Percentiles rank a stretch among this genome's conserved stretches.
These are phyloP conservation scores for Heliangelus exortis DNA, from an alignment of 2,797 vertebrate genomes.

Conservation along the genomic window DNA sequence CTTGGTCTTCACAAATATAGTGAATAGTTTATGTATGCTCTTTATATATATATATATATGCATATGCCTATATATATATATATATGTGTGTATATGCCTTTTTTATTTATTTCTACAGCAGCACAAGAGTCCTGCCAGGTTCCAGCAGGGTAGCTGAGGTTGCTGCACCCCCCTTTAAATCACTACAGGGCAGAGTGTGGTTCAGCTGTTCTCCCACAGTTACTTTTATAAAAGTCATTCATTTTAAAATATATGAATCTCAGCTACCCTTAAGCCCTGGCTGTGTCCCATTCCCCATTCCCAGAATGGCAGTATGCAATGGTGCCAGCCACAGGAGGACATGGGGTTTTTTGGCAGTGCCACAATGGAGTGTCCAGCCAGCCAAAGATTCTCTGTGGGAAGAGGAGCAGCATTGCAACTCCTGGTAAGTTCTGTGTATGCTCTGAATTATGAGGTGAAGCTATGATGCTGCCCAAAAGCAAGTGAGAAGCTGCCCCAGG, in stretches of 20 bases:
- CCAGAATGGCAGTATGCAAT: neutral
- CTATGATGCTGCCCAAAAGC: neutral
- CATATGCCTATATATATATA: too few relatives aligned
- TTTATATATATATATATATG: too few relatives aligned
- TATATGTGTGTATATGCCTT: too few relatives aligned
- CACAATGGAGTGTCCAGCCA: fast-evolving
- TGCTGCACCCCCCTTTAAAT: neutral
- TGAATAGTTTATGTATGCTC: neutral
- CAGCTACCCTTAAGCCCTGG: neutral
- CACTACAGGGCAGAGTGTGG: fast-evolving
- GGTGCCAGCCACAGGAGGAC: neutral
- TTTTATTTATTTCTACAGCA: neutral
- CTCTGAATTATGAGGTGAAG: neutral
- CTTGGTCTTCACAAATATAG: neutral
- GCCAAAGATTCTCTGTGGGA: neutral
- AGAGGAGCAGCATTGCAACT: neutral
- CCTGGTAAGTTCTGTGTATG: fast-evolving
- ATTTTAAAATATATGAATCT: neutral
- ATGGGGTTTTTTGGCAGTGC: neutral
- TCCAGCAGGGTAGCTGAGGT: neutral
- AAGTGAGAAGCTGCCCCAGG: neutral
- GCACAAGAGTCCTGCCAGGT: neutral
- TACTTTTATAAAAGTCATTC: neutral
- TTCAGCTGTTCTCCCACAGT: neutral
- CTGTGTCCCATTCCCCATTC: neutral